A percentile compares a stretch with the other conserved stretches of the same genome.
These are phyloP conservation scores for Thalassoma bifasciatum DNA, from an alignment of 2,113 vertebrate species.

Conservation along the genomic window DNA sequence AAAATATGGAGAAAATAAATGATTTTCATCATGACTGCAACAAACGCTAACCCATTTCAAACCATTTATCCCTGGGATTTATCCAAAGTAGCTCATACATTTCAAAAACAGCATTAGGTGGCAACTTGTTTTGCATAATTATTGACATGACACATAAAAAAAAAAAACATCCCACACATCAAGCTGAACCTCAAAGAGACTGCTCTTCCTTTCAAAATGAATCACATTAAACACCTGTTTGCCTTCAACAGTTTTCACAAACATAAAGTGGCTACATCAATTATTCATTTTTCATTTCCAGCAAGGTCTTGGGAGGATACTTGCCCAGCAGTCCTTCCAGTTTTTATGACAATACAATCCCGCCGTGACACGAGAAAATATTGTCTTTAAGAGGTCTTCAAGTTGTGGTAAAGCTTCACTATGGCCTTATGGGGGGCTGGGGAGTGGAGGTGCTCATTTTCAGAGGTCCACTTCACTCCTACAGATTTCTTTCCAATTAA, in stretches of 20 bases:
- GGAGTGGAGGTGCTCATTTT: constrained; percentile 60
- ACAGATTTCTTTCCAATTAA: constrained; percentile 79
- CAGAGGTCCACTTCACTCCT: constrained; percentile 70
- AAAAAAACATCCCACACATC: constrained; percentile 10
- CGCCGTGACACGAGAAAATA: constrained; percentile 35
- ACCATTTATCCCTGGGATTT: neutral
- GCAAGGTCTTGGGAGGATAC: constrained; percentile 17
- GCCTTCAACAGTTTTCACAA: constrained; percentile 12
- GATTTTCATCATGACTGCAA: constrained; percentile 22
- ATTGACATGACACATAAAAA: constrained; percentile 20
- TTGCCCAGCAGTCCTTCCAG: constrained; percentile 21
- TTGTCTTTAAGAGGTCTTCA: constrained; percentile 38
- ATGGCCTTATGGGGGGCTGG: constrained; percentile 37
- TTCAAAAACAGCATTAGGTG: constrained; percentile 29
- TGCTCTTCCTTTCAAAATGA: constrained; percentile 21
- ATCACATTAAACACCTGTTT: constrained; percentile 45
- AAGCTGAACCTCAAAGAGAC: constrained; percentile 19
- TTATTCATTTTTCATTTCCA: constrained; percentile 46
- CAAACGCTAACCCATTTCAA: constrained; percentile 21
- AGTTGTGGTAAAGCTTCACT: constrained; percentile 30
- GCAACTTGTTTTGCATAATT: constrained; percentile 12
- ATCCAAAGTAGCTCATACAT: constrained; percentile 15
- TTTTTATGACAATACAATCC: constrained; percentile 16
- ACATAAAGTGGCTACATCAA: constrained; percentile 34
- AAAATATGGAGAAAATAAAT: constrained; percentile 26